Evolutionary conservation across 2,888 invertebrate species (phyloP), one percentile per base, ranked within the genome.

Genomic region (Trypoxylon attenuatum): DNA sequence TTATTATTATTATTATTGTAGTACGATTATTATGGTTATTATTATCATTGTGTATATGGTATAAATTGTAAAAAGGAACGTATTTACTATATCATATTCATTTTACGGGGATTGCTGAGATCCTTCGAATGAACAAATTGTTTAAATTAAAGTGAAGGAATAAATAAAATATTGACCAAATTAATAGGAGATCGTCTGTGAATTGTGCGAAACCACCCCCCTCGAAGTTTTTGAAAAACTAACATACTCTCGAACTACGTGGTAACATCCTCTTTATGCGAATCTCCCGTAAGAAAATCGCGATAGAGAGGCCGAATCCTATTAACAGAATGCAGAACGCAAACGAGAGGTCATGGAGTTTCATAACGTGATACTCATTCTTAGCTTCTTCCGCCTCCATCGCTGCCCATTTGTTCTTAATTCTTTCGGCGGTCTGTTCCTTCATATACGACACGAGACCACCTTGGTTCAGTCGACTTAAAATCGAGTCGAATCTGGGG

Each of bases 21-120:
- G 59, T 76, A 73, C 73, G 74, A 73, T 63, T 76, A 73, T 75
- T 76, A 73, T 71, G 75, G 43, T 45, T 56, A 54, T 43, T 69
- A 61, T 66, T 73, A 80, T 79, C 73, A 80, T 81, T 79, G 79
- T 81, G 82, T 80, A 81, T 74, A 82, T 82, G 79, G 74, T 80
- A 80, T 82, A 77, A 79, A 82, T 80, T 82, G 82, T 82, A 82
- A 82, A 82, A 80, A 82, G 79, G 66, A 78, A 76, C 77, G 73
- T 81, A 82, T 81, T 82, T 81, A 81, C 80, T 80, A 82, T 77
- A 81, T 78, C 79, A 78, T 82, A 81, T 82, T 82, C 80, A 82
- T 80, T 81, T 82, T 62, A 76, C 67, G 77, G 70, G 81, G 77
- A 73, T 69, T 69, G 63, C 66, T 57, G 72, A 64, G 56, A 73